Evolutionary conservation across 2,888 invertebrate genomes (phyloP).

Genomic region (Trachelus iudaicus): DNA sequence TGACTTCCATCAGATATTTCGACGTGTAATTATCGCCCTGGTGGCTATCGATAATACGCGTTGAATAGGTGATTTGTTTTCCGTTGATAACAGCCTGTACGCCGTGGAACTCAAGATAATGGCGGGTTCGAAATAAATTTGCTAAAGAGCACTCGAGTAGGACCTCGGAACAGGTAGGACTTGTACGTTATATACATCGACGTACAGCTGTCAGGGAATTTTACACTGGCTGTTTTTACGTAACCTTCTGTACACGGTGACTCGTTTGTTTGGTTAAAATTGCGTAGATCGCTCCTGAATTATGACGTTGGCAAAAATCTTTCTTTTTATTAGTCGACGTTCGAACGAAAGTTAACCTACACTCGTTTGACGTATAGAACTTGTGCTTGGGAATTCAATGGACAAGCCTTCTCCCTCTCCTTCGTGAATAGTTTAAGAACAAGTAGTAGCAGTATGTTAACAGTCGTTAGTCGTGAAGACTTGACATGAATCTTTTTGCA

Average conservation of each 20-base stretch:
- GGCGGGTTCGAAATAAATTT: constrained; percentile 4
- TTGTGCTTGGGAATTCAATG: constrained; percentile 18
- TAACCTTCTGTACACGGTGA: not conserved
- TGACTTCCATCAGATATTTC: constrained; percentile 28
- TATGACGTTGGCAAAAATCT: not conserved
- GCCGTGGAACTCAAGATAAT: not conserved
- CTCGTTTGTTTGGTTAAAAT: not conserved
- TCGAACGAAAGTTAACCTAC: constrained; percentile 9
- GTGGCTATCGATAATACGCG: constrained; percentile 20
- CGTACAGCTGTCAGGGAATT: not conserved
- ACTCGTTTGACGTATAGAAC: constrained; percentile 6
- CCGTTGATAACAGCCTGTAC: not conserved
- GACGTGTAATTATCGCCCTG: constrained; percentile 24
- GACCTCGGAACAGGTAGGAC: constrained; percentile 1
- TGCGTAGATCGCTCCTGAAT: not conserved
- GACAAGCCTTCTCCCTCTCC: not conserved
- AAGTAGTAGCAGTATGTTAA: not conserved
- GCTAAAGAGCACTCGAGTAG: not conserved
- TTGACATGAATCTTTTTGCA: not conserved
- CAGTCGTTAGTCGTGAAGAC: not conserved
- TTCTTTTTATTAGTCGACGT: not conserved
- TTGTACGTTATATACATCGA: not conserved
- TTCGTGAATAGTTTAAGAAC: not conserved
- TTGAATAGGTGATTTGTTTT: not conserved
- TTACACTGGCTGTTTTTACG: not conserved